phyloP scores from a whole-genome alignment of 1,140 invertebrate genomes.

The Scaptodrosophila lebanonensis region DNA sequence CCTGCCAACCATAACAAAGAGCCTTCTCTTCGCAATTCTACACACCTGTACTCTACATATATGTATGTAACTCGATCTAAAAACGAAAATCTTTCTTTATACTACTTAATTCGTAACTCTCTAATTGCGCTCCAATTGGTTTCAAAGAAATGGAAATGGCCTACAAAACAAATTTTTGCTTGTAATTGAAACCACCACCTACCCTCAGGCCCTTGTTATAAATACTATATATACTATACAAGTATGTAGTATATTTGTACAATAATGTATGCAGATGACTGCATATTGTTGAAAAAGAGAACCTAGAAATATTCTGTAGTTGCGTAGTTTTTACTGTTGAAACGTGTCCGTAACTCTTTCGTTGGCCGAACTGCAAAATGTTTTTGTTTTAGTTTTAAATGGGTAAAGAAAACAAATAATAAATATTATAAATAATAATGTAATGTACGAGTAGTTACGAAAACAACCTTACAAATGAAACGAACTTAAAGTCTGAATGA shows the following conservation, averaged over 20 bases:
- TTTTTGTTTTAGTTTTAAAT: too few species aligned
- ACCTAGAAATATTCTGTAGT: conserved; percentile 35
- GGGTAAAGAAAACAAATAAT: conserved; percentile 5
- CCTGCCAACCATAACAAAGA: too few species aligned
- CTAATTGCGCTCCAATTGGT: conserved; percentile 45
- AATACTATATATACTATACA: conserved; percentile 7
- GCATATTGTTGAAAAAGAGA: conserved; percentile 36
- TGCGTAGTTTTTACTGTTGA: conserved; percentile 60
- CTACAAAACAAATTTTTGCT: conserved; percentile 8
- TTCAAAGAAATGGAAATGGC: conserved; percentile 36
- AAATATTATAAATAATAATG: conserved; percentile 23
- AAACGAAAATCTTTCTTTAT: conserved; percentile 25
- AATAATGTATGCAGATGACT: conserved; percentile 13
- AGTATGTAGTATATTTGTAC: conserved; percentile 30
- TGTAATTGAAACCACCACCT: conserved; percentile 20
- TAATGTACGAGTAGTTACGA: conserved; percentile 5
- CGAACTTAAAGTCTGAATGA: conserved; percentile 72
- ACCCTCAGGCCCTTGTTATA: conserved; percentile 59
- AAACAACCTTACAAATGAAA: conserved; percentile 64
- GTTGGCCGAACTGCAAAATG: not conserved
- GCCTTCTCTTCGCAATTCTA: conserved; percentile 58
- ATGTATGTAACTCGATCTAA: too few species aligned
- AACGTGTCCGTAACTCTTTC: conserved; percentile 8
- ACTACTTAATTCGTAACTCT: conserved; percentile 18
- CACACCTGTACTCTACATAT: too few species aligned